phyloP scores from a whole-genome alignment of 2,888 invertebrate genomes.

The Trissolcus japonicus region DNA sequence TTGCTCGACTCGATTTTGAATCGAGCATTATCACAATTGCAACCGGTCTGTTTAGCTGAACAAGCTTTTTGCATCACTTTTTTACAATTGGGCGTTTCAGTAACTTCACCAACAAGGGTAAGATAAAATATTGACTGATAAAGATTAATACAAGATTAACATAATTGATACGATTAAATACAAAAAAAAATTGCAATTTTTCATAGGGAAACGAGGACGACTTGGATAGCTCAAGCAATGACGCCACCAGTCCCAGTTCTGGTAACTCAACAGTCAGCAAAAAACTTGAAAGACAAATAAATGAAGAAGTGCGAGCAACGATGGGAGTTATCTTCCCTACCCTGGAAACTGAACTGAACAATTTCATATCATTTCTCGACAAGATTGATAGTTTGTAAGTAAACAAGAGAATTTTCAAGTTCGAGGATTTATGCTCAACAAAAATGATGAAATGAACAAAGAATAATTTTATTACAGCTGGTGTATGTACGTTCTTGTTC shows the following conservation, averaged over 20 bases:
- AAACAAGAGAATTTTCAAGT: constrained; percentile 49
- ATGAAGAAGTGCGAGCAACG: constrained; percentile 88
- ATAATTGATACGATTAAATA: background rate
- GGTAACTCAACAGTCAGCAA: constrained; percentile 74
- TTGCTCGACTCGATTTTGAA: constrained; percentile 84
- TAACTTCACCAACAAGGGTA: constrained; percentile 70
- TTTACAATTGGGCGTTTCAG: constrained; percentile 85
- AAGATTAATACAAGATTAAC: background rate
- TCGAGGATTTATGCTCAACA: background rate
- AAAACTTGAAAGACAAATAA: constrained; percentile 83
- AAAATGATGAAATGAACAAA: too few relatives aligned
- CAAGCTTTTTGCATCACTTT: constrained; percentile 96
- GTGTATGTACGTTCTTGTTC: constrained; percentile 94
- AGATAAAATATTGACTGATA: constrained; percentile 13
- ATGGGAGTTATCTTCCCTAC: constrained; percentile 93
- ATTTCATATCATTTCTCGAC: constrained; percentile 91
- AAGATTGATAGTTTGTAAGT: constrained; percentile 93
- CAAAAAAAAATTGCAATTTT: background rate
- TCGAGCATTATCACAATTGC: constrained; percentile 90
- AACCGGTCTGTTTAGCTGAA: constrained; percentile 94
- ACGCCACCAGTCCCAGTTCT: constrained; percentile 70
- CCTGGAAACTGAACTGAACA: constrained; percentile 90
- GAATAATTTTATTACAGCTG: constrained; percentile 80
- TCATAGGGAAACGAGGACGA: constrained; percentile 63
- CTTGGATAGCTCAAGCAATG: constrained; percentile 66